Conservation (phyloP, 2,797 vertebrate genomes). For the Pseudomugil gertrudae region DNA sequence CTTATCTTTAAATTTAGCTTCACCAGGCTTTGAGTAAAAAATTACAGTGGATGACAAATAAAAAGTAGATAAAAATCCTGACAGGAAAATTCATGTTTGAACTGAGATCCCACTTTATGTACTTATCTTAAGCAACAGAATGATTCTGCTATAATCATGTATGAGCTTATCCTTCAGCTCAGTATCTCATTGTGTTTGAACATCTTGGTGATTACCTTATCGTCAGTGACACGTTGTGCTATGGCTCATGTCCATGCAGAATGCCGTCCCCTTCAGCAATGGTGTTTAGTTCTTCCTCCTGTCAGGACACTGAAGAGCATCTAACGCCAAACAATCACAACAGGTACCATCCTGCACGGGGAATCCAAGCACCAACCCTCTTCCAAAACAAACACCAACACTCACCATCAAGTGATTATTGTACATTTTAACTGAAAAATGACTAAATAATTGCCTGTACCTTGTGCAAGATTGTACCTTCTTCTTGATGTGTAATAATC, state of each 20-base stretch:
- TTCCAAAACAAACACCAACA: slow-evolving; percentile 42
- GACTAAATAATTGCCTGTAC: background rate
- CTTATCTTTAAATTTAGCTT: slow-evolving; percentile 3
- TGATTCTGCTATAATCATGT: slow-evolving; percentile 34
- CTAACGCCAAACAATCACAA: slow-evolving; percentile 29
- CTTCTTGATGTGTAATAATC: slow-evolving; percentile 38
- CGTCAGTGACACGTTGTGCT: slow-evolving; percentile 24
- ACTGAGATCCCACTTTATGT: slow-evolving; percentile 13
- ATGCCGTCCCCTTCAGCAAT: slow-evolving; percentile 5
- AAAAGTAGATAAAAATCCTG: background rate
- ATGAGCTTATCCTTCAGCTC: slow-evolving; percentile 29
- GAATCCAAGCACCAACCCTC: slow-evolving; percentile 7
- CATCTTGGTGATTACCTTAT: slow-evolving; percentile 34
- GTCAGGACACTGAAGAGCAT: slow-evolving; percentile 24
- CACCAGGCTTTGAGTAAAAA: slow-evolving; percentile 12
- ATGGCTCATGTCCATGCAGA: slow-evolving; percentile 21
- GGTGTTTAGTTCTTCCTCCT: slow-evolving; percentile 30
- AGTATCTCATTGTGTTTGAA: slow-evolving; percentile 36
- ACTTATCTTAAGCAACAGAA: slow-evolving; percentile 1
- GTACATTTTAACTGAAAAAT: slow-evolving; percentile 10
- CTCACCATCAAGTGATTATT: slow-evolving; percentile 13
- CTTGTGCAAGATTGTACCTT: slow-evolving; percentile 14
- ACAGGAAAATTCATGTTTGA: background rate
- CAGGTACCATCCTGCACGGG: slow-evolving; percentile 15
- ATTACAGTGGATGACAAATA: background rate